phyloP scores from a whole-genome alignment of 2,113 vertebrate genomes.

The Neogale vison region DNA sequence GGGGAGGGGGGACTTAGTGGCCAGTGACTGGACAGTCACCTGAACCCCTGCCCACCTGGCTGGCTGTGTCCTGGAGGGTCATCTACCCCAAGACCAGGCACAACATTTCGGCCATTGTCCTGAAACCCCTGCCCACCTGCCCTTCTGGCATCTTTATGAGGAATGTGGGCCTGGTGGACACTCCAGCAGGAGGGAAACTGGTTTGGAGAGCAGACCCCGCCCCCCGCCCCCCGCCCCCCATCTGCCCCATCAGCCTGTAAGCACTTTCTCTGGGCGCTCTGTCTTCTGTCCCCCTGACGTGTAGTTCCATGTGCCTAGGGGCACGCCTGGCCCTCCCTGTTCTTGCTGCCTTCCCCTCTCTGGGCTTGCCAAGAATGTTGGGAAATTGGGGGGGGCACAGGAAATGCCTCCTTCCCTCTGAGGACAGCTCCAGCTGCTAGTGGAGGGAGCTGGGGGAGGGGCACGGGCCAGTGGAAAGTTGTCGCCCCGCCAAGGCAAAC shows the following conservation, averaged over 20 bases:
- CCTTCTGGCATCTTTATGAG: background rate
- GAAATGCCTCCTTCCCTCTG: conserved; percentile 88
- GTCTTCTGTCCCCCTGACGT: background rate
- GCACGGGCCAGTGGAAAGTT: conserved; percentile 83
- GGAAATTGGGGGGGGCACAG: conserved; percentile 82
- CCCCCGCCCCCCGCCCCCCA: too few species aligned
- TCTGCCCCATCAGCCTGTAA: too few species aligned
- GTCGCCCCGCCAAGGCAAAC: conserved; percentile 84
- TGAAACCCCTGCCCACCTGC: background rate
- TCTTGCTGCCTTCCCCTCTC: conserved; percentile 78
- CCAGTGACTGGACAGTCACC: background rate
- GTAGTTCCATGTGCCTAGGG: background rate
- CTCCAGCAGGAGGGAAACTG: background rate
- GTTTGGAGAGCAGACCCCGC: too few species aligned
- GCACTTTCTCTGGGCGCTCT: background rate
- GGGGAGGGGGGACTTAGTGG: background rate
- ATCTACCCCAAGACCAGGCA: background rate
- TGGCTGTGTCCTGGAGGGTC: background rate
- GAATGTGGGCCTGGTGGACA: background rate
- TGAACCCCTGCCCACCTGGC: background rate
- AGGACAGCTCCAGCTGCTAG: conserved; percentile 84
- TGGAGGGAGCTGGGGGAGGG: conserved; percentile 77
- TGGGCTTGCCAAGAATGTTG: conserved; percentile 84
- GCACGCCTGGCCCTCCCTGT: background rate
- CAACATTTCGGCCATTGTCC: background rate